Evolutionary conservation across 2,113 vertebrate species (phyloP).

Genomic region (Myiozetetes cayanensis): DNA sequence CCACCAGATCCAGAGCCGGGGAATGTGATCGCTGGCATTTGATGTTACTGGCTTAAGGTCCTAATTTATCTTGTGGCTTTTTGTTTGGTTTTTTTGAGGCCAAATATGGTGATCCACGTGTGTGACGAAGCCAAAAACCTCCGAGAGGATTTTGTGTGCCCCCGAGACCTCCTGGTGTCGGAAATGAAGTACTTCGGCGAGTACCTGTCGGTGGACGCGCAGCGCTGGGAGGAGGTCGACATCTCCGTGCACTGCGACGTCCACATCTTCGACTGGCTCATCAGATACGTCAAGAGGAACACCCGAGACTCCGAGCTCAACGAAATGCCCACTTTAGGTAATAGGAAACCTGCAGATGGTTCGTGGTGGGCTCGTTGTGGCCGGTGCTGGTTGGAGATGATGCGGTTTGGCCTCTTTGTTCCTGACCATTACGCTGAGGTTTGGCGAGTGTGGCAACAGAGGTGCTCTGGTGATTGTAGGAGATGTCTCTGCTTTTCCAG

Average conservation of each 20-base stretch:
- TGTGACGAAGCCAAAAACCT: constrained; percentile 97
- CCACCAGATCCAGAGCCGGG: background rate
- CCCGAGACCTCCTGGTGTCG: constrained; percentile 90
- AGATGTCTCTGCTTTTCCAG: background rate
- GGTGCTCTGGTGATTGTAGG: background rate
- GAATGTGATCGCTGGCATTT: background rate
- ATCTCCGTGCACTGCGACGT: constrained; percentile 97
- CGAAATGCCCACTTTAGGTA: constrained; percentile 91
- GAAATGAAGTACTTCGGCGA: constrained; percentile 99
- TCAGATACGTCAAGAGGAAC: constrained; percentile 93
- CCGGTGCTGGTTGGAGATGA: background rate
- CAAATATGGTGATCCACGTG: constrained; percentile 97
- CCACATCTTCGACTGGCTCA: constrained; percentile 98
- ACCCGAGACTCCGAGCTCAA: constrained; percentile 72
- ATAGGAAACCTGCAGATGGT: constrained; percentile 8
- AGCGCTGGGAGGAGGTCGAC: constrained; percentile 98
- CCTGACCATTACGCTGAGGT: background rate
- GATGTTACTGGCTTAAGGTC: background rate
- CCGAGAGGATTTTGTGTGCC: constrained; percentile 95
- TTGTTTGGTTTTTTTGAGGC: constrained; percentile 68
- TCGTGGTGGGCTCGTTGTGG: background rate
- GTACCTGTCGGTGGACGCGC: constrained; percentile 90
- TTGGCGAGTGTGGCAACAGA: background rate
- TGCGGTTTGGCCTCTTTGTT: background rate
- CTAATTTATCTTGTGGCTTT: constrained; percentile 39